Base-by-base conservation (phyloP, 2,797 vertebrate species). In the Scleropages formosus region DNA sequence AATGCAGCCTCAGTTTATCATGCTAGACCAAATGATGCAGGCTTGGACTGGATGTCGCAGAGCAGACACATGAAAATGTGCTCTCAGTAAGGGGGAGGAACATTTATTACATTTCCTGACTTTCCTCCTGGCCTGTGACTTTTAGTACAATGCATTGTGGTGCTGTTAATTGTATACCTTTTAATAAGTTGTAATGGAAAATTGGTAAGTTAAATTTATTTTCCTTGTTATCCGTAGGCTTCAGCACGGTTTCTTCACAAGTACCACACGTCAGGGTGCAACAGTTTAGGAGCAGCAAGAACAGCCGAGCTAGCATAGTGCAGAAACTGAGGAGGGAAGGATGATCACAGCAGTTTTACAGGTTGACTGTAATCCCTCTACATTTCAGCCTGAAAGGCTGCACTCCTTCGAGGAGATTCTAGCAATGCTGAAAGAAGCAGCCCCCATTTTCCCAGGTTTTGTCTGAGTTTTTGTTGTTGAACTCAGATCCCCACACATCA, bases 131-230 rank as follows among this genome's bases (percentile, higher is more conserved):
- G 94, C 95, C 94, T 96, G 97, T 98, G 95, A 95, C 95, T 98
- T 92, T 96, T 95, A 92, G 95, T 96, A 94, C 95, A 94, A 94
- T 96, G 95, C 95, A 96, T 98, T 97, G 95, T 96, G 94, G 96
- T 95, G 85, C 94, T 97, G 95, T 95, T 98, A 96, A 98, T 98
- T 97, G 97, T 98, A 94, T 98, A 95, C 94, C 95, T 96, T 94
- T 93, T 96, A 94, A 94, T 92, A 93, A 94, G 96, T 94, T 93
- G 94, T 92, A 94, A 94, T 81, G 95, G 92, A 89, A 95, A 93
- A 91, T 94, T 95, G 92, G 90, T 93, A 95, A 98, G 97, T 96
- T 98, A 98, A 98, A 97, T 94, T 93, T 91, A 91, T 94, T 92
- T 91, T 93, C 88, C 82, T 91, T 90, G 90, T 92, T 80, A 86